A percentile compares a stretch with the other conserved stretches of the same genome.
Conservation (phyloP, 1,140 invertebrate species). For the Charaxes varanes region DNA sequence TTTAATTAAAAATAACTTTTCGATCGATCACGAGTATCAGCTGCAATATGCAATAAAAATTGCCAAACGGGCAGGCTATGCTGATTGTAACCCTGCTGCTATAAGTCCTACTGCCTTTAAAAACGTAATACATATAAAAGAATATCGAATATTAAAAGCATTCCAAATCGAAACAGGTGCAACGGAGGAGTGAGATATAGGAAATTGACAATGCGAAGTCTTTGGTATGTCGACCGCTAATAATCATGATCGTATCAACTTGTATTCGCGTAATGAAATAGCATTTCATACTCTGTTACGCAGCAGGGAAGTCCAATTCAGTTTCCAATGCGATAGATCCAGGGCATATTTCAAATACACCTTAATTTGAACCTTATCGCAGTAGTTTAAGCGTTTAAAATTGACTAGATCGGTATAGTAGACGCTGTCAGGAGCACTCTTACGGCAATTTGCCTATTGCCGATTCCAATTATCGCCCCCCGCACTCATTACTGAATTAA, state of each 20-base stretch:
- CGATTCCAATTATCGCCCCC: conserved; percentile 68
- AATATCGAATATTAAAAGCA: too few relatives aligned
- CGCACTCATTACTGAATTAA: conserved; percentile 71
- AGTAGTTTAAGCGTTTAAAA: conserved; percentile 26
- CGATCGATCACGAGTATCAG: too few relatives aligned
- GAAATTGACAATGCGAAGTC: conserved; percentile 55
- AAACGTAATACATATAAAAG: too few relatives aligned
- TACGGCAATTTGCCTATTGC: conserved; percentile 67
- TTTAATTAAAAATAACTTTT: too few relatives aligned
- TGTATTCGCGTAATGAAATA: conserved; percentile 19
- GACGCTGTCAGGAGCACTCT: conserved; percentile 40
- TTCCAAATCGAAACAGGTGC: conserved; percentile 23
- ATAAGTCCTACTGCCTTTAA: too few relatives aligned
- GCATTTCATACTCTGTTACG: conserved; percentile 35
- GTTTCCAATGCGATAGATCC: conserved; percentile 28
- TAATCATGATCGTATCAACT: conserved; percentile 34
- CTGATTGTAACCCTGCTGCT: too few relatives aligned
- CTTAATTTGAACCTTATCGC: conserved; percentile 26
- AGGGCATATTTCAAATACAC: conserved; percentile 13
- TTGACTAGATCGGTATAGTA: conserved; percentile 17
- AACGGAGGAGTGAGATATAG: conserved; percentile 35
- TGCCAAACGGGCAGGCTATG: too few relatives aligned
- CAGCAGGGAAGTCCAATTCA: conserved; percentile 39
- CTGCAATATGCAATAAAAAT: too few relatives aligned
- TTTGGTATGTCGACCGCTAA: conserved; percentile 42